Conservation (phyloP, 2,113 vertebrate genomes). For the Platycercus adscitus region DNA sequence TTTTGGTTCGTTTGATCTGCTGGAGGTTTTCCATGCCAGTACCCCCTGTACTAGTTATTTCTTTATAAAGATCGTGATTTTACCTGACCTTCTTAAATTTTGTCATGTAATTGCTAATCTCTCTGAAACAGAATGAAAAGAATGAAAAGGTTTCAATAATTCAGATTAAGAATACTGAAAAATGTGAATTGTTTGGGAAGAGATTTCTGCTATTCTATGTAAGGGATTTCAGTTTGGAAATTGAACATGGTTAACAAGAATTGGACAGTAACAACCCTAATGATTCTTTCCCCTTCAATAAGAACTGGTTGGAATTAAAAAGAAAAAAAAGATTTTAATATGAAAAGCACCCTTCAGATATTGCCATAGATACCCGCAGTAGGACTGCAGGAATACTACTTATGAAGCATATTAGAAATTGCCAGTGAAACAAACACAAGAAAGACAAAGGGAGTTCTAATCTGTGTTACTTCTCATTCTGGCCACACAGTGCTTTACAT, state of each 20-base stretch:
- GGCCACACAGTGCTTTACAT: not conserved
- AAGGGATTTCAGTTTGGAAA: not conserved
- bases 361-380: not conserved
- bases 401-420: not conserved
- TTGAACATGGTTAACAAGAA: not conserved
- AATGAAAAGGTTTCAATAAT: not conserved
- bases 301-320: not conserved
- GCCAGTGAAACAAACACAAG: not conserved
- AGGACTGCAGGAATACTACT: not conserved
- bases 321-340: fast-evolving
- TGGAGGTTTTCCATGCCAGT: not conserved
- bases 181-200: not conserved
- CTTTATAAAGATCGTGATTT: not conserved
- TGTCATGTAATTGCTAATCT: not conserved
- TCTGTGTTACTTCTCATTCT: not conserved
- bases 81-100: not conserved
- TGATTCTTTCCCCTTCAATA: not conserved
- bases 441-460: not conserved
- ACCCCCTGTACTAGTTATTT: not conserved
- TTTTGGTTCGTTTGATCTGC: not conserved
- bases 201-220: not conserved
- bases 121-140: not conserved
- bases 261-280: not conserved
- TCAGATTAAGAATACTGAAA: not conserved
- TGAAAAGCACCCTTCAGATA: not conserved